Evolutionary conservation across 2,797 vertebrate species (phyloP), one percentile per base, ranked within the genome.

Genomic region (Holocentrus rufus): DNA sequence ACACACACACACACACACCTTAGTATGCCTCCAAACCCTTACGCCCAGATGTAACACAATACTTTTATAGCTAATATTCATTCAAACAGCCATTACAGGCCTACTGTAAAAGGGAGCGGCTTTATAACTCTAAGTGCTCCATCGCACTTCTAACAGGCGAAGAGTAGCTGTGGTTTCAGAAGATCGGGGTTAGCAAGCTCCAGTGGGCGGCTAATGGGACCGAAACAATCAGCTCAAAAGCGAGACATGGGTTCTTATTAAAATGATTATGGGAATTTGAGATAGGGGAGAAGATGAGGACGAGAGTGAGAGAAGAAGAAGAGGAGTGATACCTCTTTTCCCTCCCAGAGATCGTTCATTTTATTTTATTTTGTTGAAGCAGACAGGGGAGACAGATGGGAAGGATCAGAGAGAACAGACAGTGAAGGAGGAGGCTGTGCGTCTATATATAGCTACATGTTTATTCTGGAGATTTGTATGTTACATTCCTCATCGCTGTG

Each of bases 371-470:
- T 27, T 27, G 25, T 27, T 27, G 25, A 3, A 14, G 59, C 25
- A 49, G 39, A 0, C 30, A 22, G 46, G 42, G 44, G 25, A 50
- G 56, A 65, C 56, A 31, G 61, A 76, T 50, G 13, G 59, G 72
- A 44, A 7, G 23, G 50, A 79, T 70, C 65, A 86, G 47, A 58
- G 47, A 25, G 50, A 13, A 73, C 22, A 50, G 56, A 65, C 46
- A 3, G 74, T 15, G 1, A 76, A 74, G 69, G 65, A 25, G 44
- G 49, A 65, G 18, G 60, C 57, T 18, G 7, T 9, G 25, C 1
- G 8, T 77, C 77, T 82, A 82, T 72, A 73, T 83, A 82, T 79
- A 85, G 78, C 74, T 13, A 0, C 46, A n/a, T 77, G 85, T 81
- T 81, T 79, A 75, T 9, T 61, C 76, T 58, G 57, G 5, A 69